Conservation (phyloP, 1,140 invertebrate species). For the Bombus sylvicola region DNA sequence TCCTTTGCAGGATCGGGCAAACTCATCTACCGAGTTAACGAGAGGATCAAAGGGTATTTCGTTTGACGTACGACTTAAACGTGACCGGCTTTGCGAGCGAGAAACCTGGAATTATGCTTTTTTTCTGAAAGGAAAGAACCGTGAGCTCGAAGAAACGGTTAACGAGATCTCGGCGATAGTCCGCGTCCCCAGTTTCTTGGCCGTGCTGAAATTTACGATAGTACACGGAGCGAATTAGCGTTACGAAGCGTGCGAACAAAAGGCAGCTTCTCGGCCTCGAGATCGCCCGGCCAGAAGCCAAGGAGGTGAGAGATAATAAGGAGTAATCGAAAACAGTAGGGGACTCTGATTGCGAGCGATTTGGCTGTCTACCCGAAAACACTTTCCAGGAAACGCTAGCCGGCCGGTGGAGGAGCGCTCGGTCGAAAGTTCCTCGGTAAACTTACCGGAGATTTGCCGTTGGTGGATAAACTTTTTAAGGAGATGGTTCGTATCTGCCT, state of each 20-base stretch:
- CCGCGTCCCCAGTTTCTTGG: not conserved
- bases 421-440: conserved; percentile 47
- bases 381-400: conserved; percentile 25
- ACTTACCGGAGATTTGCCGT: conserved; percentile 56
- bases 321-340: conserved; percentile 40
- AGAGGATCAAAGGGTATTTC: conserved; percentile 41
- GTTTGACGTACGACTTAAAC: conserved; percentile 37
- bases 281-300: not conserved
- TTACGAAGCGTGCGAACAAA: conserved; percentile 6
- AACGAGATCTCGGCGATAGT: not conserved
- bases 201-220: not conserved
- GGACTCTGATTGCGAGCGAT: conserved; percentile 54
- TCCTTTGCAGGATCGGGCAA: not conserved
- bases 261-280: too few species aligned
- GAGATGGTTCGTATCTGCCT: conserved; percentile 45
- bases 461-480: conserved; percentile 65
- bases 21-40: conserved; percentile 41
- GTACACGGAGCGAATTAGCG: not conserved
- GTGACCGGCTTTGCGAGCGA: not conserved
- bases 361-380: conserved; percentile 43
- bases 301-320: conserved; percentile 15
- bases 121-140: not conserved
- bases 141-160: not conserved
- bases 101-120: not conserved
- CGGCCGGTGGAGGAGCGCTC: conserved; percentile 24